A percentile compares a stretch with the other conserved stretches of the same genome.
These are phyloP conservation scores for Crotalus viridis DNA, from an alignment of 2,113 vertebrate species.

Conservation along the genomic window DNA sequence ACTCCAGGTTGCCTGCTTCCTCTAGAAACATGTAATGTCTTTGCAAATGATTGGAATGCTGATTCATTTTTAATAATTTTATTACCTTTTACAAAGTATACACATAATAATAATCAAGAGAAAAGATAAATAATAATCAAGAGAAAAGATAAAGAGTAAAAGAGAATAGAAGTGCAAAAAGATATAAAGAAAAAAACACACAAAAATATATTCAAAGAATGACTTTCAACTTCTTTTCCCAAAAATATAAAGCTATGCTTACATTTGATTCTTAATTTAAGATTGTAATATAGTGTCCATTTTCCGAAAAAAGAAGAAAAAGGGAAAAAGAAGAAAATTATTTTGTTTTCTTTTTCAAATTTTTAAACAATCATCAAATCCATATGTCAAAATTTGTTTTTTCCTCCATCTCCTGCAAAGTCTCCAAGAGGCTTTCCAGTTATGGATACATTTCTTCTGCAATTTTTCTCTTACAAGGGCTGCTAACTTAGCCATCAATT, in stretches of 20 bases:
- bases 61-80: background rate
- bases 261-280: background rate
- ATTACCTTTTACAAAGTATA: background rate
- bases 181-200: background rate
- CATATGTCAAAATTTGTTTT: background rate
- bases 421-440: background rate
- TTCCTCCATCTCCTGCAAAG: background rate
- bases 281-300: background rate
- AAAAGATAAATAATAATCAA: background rate
- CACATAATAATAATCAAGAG: background rate
- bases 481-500: background rate
- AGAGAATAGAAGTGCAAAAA: background rate
- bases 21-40: background rate
- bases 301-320: background rate
- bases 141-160: background rate
- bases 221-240: background rate
- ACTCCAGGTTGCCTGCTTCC: background rate
- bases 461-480: background rate
- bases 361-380: background rate
- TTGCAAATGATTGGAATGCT: background rate
- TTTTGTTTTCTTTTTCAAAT: background rate
- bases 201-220: background rate
- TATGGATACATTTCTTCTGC: background rate
- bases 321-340: background rate
- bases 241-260: background rate